Conservation (phyloP, 1,140 invertebrate genomes). For the Campoletis sonorensis region DNA sequence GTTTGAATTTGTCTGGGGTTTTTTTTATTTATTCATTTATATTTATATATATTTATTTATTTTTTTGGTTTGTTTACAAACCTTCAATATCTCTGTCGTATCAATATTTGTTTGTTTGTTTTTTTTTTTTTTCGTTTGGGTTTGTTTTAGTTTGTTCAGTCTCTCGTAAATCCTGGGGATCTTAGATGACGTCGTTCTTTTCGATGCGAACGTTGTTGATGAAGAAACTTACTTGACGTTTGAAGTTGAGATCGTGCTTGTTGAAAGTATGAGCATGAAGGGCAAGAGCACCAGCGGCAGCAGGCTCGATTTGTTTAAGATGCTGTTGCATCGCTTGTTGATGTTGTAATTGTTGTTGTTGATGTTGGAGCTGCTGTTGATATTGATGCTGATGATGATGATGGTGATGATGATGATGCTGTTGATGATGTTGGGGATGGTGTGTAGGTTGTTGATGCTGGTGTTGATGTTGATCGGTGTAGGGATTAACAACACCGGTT, state of each 20-base stretch:
- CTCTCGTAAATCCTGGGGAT: slow-evolving; percentile 38
- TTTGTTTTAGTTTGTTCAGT: no score
- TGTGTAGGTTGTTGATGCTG: slow-evolving; percentile 56
- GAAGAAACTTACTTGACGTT: slow-evolving; percentile 89
- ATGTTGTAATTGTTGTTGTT: slow-evolving; percentile 62
- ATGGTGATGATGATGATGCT: slow-evolving; percentile 57
- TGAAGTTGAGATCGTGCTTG: slow-evolving; percentile 82
- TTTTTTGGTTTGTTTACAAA: no score
- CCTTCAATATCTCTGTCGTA: no score
- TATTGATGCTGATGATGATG: slow-evolving; percentile 58
- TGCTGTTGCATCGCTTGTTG: slow-evolving; percentile 67
- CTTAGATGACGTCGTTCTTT: slow-evolving; percentile 80
- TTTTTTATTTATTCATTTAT: no score
- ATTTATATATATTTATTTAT: no score
- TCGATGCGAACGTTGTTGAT: slow-evolving; percentile 85
- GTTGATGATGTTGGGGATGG: slow-evolving; percentile 22
- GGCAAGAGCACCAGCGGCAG: slow-evolving; percentile 73
- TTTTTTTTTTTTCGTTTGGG: no score
- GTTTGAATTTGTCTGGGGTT: neutral
- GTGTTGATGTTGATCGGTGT: slow-evolving; percentile 63
- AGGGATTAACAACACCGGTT: slow-evolving; percentile 72
- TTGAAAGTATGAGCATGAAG: slow-evolving; percentile 78
- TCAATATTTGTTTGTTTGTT: neutral
- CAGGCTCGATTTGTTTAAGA: slow-evolving; percentile 72
- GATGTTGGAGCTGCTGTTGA: slow-evolving; percentile 57